Evolutionary conservation across 2,113 vertebrate species (phyloP).

Genomic region (Ageneiosus marmoratus): DNA sequence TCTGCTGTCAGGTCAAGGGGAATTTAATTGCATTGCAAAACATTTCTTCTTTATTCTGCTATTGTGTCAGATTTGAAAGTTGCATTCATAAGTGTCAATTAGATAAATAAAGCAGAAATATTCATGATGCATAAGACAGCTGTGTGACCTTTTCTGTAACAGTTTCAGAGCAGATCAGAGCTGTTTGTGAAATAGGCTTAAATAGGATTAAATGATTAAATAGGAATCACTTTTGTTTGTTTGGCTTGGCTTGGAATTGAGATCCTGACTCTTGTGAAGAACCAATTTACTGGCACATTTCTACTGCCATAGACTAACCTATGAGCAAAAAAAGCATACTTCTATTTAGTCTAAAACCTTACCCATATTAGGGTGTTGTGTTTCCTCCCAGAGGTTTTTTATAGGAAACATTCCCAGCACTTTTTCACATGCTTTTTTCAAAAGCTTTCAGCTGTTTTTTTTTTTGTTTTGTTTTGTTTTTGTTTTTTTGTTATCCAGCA

Average conservation of each 20-base stretch:
- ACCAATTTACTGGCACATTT: not conserved
- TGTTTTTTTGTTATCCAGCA: not conserved
- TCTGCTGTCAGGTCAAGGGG: not conserved
- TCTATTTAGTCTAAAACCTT: not conserved
- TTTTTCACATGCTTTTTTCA: not conserved
- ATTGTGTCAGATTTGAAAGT: not conserved
- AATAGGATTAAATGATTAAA: too few relatives aligned
- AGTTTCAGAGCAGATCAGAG: not conserved
- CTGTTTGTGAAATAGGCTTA: not conserved
- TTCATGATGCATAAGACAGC: not conserved
- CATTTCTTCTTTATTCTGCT: not conserved
- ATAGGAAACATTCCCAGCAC: not conserved
- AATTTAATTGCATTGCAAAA: not conserved
- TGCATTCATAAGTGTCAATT: not conserved
- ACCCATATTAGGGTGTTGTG: not conserved
- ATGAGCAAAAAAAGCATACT: not conserved
- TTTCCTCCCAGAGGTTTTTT: not conserved
- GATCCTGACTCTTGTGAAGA: not conserved
- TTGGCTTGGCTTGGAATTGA: not conserved
- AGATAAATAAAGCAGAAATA: not conserved
- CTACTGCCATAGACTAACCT: not conserved
- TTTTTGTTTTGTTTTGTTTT: not conserved
- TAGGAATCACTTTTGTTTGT: not conserved
- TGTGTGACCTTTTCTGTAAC: constrained; percentile 1
- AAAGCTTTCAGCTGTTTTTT: not conserved